Evolutionary conservation across 2,113 vertebrate genomes (phyloP).

Genomic region (Circaetus gallicus): DNA sequence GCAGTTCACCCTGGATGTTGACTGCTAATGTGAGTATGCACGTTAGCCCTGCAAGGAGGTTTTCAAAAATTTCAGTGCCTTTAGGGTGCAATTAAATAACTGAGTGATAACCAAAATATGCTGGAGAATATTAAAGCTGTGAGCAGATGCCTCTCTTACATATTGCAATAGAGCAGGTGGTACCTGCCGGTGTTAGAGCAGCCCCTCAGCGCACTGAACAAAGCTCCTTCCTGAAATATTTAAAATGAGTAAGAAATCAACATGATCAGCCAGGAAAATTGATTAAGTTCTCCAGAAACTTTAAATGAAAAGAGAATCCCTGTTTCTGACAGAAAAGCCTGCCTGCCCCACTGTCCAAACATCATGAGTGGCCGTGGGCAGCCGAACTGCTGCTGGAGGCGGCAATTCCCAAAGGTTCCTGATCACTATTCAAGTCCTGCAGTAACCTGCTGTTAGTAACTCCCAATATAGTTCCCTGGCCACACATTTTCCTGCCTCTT

Average conservation of each 20-base stretch:
- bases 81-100: constrained; percentile 48
- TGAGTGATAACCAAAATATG: constrained; percentile 13
- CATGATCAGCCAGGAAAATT: neutral
- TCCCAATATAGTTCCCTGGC: constrained; percentile 14
- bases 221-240: constrained; percentile 10
- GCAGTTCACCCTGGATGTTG: neutral
- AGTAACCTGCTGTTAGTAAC: constrained; percentile 20
- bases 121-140: constrained; percentile 27
- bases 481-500: constrained; percentile 8
- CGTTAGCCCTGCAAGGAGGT: neutral
- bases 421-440: constrained; percentile 44
- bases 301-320: neutral
- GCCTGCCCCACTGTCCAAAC: neutral
- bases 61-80: neutral
- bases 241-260: constrained; percentile 32
- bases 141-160: constrained; percentile 38
- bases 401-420: neutral
- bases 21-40: neutral
- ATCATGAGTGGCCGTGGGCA: neutral
- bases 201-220: neutral
- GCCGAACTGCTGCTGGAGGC: constrained; percentile 21
- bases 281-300: neutral
- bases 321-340: neutral
- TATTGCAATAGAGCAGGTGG: constrained; percentile 19
- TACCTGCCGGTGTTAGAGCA: neutral